Evolutionary conservation across 2,888 invertebrate species (phyloP).

Genomic region (Panzeria rudis): DNA sequence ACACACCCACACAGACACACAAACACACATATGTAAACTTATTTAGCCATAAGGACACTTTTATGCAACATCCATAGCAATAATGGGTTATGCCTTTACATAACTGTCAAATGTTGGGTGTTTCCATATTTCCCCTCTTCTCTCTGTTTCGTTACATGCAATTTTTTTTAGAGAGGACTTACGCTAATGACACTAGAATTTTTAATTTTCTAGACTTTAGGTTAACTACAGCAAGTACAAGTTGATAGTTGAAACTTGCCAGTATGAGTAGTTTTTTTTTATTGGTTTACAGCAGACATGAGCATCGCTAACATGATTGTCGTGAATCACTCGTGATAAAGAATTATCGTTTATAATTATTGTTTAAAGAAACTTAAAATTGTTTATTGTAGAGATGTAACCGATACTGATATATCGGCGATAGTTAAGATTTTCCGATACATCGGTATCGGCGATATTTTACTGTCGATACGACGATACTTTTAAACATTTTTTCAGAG

Average conservation of each 20-base stretch:
- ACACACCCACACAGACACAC: not conserved
- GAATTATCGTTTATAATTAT: too few species aligned
- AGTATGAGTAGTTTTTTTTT: constrained; percentile 11
- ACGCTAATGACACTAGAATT: constrained; percentile 70
- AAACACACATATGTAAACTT: not conserved
- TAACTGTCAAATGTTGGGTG: constrained; percentile 45
- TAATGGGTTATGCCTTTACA: constrained; percentile 39
- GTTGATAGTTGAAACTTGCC: constrained; percentile 31
- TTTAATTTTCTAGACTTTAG: constrained; percentile 67
- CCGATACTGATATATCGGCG: too few species aligned
- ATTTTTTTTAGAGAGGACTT: constrained; percentile 62
- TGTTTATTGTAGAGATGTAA: too few species aligned
- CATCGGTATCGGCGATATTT: too few species aligned
- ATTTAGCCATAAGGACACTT: not conserved
- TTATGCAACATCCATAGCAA: constrained; percentile 14
- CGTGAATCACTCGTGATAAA: not conserved
- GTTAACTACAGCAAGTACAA: constrained; percentile 34
- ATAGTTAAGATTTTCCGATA: too few species aligned
- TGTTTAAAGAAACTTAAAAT: too few species aligned
- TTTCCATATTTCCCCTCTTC: constrained; percentile 26
- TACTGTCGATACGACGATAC: too few species aligned
- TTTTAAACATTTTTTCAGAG: too few species aligned
- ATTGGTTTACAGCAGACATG: constrained; percentile 12
- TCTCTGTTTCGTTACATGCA: constrained; percentile 28
- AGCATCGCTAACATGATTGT: not conserved